A percentile compares a stretch with the other conserved stretches of the same genome.
Evolutionary conservation across 1,140 invertebrate genomes (phyloP).

Genomic region (Brachionus manjavacas): DNA sequence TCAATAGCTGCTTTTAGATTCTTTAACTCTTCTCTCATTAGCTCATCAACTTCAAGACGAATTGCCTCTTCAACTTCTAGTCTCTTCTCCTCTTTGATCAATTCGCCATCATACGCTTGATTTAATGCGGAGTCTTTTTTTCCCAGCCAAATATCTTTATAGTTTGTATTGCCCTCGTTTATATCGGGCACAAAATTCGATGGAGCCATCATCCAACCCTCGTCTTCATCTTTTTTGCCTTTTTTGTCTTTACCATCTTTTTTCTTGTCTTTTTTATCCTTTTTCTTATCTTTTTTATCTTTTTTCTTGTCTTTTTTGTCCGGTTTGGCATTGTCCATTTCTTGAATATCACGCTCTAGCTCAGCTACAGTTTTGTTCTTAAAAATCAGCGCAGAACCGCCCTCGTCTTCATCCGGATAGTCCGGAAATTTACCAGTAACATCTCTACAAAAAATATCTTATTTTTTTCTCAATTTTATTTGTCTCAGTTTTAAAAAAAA

Average conservation of each 20-base stretch:
- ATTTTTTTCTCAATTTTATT: neutral
- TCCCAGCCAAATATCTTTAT: slow-evolving; percentile 66
- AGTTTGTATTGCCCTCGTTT: neutral
- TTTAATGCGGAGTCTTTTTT: slow-evolving; percentile 67
- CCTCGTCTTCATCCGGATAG: slow-evolving; percentile 79
- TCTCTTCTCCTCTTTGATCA: slow-evolving; percentile 72
- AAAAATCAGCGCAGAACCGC: slow-evolving; percentile 76
- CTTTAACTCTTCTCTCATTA: slow-evolving; percentile 76
- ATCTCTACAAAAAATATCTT: slow-evolving; percentile 49
- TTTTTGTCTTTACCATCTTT: slow-evolving; percentile 50
- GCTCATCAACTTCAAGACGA: slow-evolving; percentile 73
- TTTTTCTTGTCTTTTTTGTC: slow-evolving; percentile 51
- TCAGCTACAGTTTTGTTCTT: slow-evolving; percentile 59
- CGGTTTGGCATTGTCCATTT: slow-evolving; percentile 50
- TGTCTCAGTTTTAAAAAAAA: too few relatives aligned
- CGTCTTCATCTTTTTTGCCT: slow-evolving; percentile 55
- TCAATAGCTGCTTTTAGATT: slow-evolving; percentile 65
- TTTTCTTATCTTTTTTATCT: slow-evolving; percentile 49
- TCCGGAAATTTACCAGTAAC: slow-evolving; percentile 79
- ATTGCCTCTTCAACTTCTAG: slow-evolving; percentile 76
- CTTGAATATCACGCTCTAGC: slow-evolving; percentile 54
- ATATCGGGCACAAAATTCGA: slow-evolving; percentile 56
- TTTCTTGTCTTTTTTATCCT: slow-evolving; percentile 47
- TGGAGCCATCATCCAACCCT: slow-evolving; percentile 57
- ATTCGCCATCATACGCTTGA: slow-evolving; percentile 71